phyloP scores from a whole-genome alignment of 2,113 vertebrate genomes.

The Rhinoderma darwinii region DNA sequence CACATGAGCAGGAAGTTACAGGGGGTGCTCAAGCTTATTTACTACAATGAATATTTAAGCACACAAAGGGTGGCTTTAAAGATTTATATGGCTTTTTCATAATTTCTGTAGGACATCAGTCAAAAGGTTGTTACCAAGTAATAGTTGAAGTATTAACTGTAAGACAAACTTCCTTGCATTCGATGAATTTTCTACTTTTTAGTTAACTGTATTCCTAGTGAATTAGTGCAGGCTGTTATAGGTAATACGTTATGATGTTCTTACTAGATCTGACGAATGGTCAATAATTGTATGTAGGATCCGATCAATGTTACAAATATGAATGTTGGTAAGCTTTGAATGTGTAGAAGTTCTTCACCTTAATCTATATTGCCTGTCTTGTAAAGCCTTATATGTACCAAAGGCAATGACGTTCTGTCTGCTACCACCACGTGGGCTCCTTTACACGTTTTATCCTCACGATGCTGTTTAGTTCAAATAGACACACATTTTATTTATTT shows the following conservation, averaged over 20 bases:
- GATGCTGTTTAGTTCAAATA: not conserved
- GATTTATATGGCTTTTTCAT: not conserved
- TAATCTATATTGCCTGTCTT: conserved; percentile 4
- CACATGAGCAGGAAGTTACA: conserved; percentile 53
- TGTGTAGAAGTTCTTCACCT: not conserved
- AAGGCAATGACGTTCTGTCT: conserved; percentile 22
- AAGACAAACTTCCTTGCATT: conserved; percentile 15
- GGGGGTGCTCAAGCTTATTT: conserved; percentile 11
- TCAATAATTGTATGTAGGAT: conserved; percentile 7
- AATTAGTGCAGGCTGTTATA: not conserved
- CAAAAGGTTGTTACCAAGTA: not conserved
- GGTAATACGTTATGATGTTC: not conserved
- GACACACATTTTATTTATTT: too few relatives aligned
- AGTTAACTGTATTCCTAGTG: not conserved
- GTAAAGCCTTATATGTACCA: conserved; percentile 39
- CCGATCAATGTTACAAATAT: conserved; percentile 18
- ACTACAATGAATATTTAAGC: conserved; percentile 33
- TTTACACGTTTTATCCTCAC: not conserved
- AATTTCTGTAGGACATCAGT: conserved; percentile 12
- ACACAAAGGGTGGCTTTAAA: conserved; percentile 37
- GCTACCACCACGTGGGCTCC: not conserved
- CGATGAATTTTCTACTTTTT: not conserved
- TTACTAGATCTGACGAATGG: not conserved
- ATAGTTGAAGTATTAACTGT: not conserved
- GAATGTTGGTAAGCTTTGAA: conserved; percentile 22